Conservation (phyloP, 2,888 invertebrate genomes). For the Teinopalpus imperialis region DNA sequence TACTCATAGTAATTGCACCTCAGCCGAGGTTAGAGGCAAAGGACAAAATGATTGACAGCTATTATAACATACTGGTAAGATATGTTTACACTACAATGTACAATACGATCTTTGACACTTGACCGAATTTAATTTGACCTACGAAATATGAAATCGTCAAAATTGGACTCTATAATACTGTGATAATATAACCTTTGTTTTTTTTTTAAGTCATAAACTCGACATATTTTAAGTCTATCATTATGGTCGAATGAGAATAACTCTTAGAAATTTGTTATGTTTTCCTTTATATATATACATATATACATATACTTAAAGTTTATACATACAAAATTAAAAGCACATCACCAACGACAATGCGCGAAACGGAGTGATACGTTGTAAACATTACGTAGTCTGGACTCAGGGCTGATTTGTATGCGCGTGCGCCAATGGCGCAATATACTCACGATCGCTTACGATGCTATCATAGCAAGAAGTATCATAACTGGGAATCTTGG, state of each 20-base stretch:
- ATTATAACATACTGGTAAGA: conserved; percentile 16
- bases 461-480: conserved; percentile 13
- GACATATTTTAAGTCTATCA: too few species aligned
- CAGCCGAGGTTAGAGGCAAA: conserved; percentile 7
- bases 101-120: conserved; percentile 17
- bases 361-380: not conserved
- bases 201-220: too few species aligned
- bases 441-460: conserved; percentile 10
- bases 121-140: conserved; percentile 7
- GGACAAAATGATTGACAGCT: conserved; percentile 20
- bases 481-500: conserved; percentile 22
- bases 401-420: conserved; percentile 18
- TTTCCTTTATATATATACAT: too few species aligned
- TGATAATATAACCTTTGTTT: conserved; percentile 6
- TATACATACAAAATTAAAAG: not conserved
- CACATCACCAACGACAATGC: not conserved
- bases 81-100: not conserved
- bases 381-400: conserved; percentile 1
- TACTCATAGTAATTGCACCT: conserved; percentile 9
- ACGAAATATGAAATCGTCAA: not conserved
- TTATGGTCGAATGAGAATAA: too few species aligned
- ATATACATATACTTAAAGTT: too few species aligned
- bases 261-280: too few species aligned
- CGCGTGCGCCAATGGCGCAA: conserved; percentile 16
- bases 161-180: conserved; percentile 2